Base-by-base conservation (phyloP, 2,113 vertebrate species). In the Vireo altiloquus region DNA sequence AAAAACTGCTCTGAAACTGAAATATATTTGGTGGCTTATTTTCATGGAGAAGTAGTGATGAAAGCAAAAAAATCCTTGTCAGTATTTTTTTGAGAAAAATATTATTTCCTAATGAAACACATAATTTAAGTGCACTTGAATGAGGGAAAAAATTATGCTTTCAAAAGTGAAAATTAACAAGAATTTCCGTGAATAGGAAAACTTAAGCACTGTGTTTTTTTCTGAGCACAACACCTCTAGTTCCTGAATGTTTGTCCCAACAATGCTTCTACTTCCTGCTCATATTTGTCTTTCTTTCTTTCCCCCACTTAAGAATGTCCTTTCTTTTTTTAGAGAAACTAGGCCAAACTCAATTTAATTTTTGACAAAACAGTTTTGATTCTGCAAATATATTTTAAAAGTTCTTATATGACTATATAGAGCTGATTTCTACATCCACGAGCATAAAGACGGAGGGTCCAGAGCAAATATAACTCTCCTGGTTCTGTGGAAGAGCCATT, bases 231-330 rank as follows among this genome's bases (percentile, higher is more conserved):
- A 27, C 16, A 68, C 22, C 30, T 82, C 35, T 63, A 69, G 23
- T 2, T 89, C 39, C 50, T 66, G 60, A 42, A 59, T 46, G 19
- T 65, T 88, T 78, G 13, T 89, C 23, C 31, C 59, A 88, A 57
- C 7, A 71, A 39, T 44, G 64, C 6, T 78, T 60, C 61, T 54
- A 54, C 8, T 31, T 21, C 17, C 70, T 54, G 17, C 40, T 69
- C 21, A 53, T 23, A 53, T 53, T 59, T 77, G 27, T 63, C 52
- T 56, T 78, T 72, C 39, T 53, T 27, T 46, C 35, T 66, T 57
- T 10, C 12, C 22, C 1, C 3, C 40, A 47, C 9, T n/a, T 65
- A 69, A 64, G 27, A 82, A n/a, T 2, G 1, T 3, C 4, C 2
- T 25, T 53, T 13, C 57, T 11, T 44, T 63, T 68, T 59, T 60